Evolutionary conservation across 2,797 vertebrate genomes (phyloP).

Genomic region (Cetoscarus ocellatus): DNA sequence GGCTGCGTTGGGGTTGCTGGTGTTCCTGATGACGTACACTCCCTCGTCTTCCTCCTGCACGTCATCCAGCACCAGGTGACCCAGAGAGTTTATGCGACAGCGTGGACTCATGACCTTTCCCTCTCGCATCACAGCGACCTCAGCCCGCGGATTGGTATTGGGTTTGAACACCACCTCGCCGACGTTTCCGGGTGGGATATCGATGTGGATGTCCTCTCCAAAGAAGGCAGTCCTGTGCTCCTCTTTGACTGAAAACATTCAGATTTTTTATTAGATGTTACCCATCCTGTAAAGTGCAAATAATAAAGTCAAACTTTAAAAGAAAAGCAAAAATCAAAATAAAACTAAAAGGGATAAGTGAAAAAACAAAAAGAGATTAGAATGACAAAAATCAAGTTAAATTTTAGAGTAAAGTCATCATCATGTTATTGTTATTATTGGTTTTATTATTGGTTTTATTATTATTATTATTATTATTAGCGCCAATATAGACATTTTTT

Average conservation of each 20-base stretch:
- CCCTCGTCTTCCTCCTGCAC: slow-evolving; percentile 83
- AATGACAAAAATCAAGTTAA: too few species aligned
- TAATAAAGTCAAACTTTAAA: too few species aligned
- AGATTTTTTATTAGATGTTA: neutral
- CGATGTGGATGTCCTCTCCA: slow-evolving; percentile 81
- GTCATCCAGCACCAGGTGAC: slow-evolving; percentile 79
- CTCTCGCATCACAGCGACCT: slow-evolving; percentile 64
- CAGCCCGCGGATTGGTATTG: slow-evolving; percentile 20
- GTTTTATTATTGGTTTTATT: too few species aligned
- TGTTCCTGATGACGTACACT: slow-evolving; percentile 71
- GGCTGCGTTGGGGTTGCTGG: slow-evolving; percentile 19
- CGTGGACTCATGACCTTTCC: slow-evolving; percentile 40
- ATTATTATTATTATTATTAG: too few species aligned
- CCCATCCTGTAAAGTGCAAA: too few species aligned
- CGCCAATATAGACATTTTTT: too few species aligned
- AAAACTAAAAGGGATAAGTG: too few species aligned
- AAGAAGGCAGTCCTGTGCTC: slow-evolving; percentile 79
- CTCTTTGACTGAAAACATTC: slow-evolving; percentile 66
- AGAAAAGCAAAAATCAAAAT: too few species aligned
- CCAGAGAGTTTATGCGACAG: slow-evolving; percentile 48
- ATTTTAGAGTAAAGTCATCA: too few species aligned
- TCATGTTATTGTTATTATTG: too few species aligned
- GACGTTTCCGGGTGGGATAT: slow-evolving; percentile 45
- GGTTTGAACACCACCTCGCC: slow-evolving; percentile 77
- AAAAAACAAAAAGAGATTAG: too few species aligned